These are phyloP conservation scores for Elgonia sp. DNA, from an alignment of 2,888 invertebrate genomes.

Conservation along the genomic window DNA sequence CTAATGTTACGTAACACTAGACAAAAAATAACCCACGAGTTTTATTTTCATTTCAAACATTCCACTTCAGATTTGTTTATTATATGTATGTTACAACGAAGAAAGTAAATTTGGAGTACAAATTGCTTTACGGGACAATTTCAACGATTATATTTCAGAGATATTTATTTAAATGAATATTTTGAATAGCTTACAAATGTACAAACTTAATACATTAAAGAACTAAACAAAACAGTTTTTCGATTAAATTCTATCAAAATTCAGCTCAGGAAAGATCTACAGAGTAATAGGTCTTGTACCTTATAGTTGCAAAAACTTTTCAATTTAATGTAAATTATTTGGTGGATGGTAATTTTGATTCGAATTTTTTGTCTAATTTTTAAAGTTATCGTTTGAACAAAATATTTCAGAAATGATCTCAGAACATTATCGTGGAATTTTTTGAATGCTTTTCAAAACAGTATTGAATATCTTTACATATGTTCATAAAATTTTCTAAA, in stretches of 20 bases:
- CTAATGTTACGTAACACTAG: constrained; percentile 56
- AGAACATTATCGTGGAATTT: too few relatives aligned
- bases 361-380: neutral
- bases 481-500: too few relatives aligned
- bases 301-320: constrained; percentile 38
- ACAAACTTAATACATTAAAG: constrained; percentile 52
- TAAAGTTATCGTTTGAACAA: neutral
- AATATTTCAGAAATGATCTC: too few relatives aligned
- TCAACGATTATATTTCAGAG: constrained; percentile 38
- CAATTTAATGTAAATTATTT: neutral
- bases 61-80: constrained; percentile 37
- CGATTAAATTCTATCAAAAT: constrained; percentile 20
- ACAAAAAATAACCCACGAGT: constrained; percentile 1
- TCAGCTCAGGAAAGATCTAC: constrained; percentile 42
- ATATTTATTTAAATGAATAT: constrained; percentile 45
- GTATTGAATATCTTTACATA: too few relatives aligned
- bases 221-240: constrained; percentile 33
- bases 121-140: constrained; percentile 18
- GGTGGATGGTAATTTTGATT: constrained; percentile 30
- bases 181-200: constrained; percentile 53
- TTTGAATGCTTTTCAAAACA: too few relatives aligned
- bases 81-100: constrained; percentile 42
- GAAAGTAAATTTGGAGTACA: constrained; percentile 45
- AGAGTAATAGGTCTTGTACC: constrained; percentile 44
- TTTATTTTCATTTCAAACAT: constrained; percentile 44